Conservation (phyloP, 2,797 vertebrate genomes). For the Hirundo rustica region DNA sequence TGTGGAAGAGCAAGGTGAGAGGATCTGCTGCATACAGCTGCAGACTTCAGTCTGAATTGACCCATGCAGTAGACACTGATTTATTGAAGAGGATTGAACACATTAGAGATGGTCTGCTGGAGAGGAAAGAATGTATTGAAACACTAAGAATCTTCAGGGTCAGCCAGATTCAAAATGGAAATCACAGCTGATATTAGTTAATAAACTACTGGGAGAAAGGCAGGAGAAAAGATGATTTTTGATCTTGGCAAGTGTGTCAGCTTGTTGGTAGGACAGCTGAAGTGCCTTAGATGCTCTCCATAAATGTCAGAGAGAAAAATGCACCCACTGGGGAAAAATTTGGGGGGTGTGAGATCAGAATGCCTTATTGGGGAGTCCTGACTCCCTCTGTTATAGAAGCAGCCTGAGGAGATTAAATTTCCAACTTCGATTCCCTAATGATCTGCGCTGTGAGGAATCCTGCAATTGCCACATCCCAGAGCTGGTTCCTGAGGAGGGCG, state of each 20-base stretch:
- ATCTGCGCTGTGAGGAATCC: neutral
- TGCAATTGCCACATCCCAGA: neutral
- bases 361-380: accelerated
- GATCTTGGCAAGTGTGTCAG: neutral
- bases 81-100: constrained; percentile 8
- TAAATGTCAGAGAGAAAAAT: constrained; percentile 16
- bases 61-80: neutral
- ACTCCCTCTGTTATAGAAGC: neutral
- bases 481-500: neutral
- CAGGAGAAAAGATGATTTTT: neutral
- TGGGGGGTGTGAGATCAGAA: neutral
- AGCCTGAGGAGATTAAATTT: neutral
- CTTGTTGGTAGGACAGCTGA: neutral
- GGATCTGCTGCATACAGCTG: neutral
- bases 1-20: neutral
- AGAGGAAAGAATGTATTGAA: neutral
- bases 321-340: neutral
- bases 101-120: constrained; percentile 1
- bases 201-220: neutral
- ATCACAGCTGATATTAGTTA: neutral
- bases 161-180: neutral
- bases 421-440: neutral
- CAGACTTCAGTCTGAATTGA: neutral
- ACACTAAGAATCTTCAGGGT: neutral
- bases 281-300: neutral